Percentiles rank a stretch among this genome's conserved stretches.
These are phyloP conservation scores for Discoglossus pictus DNA, from an alignment of 2,797 vertebrate genomes.

Conservation along the genomic window DNA sequence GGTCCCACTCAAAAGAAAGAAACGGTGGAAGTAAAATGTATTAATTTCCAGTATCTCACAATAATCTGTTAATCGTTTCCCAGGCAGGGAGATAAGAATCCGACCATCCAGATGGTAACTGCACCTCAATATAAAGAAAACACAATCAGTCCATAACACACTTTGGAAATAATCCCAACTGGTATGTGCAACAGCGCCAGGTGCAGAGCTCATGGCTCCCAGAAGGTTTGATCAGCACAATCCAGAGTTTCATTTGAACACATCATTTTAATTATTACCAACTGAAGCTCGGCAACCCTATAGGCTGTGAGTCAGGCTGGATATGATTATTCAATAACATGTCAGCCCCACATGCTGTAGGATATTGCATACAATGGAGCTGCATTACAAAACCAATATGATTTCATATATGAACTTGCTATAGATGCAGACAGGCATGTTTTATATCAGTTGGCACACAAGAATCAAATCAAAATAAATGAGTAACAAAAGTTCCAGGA, in stretches of 20 bases:
- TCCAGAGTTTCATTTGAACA: conserved; percentile 26
- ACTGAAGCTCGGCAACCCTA: conserved; percentile 10
- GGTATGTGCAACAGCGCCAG: conserved; percentile 27
- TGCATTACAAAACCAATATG: conserved; percentile 53
- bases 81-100: too few relatives aligned
- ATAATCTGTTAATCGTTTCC: too few relatives aligned
- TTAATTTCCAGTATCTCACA: too few relatives aligned
- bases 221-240: conserved; percentile 28
- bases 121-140: conserved; percentile 9
- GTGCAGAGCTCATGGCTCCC: conserved; percentile 20
- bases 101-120: too few relatives aligned
- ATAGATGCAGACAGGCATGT: conserved; percentile 49
- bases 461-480: conserved; percentile 55
- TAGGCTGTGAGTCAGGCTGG: conserved; percentile 28
- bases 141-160: conserved; percentile 9
- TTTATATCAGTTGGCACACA: conserved; percentile 48
- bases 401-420: conserved; percentile 34
- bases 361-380: conserved; percentile 26
- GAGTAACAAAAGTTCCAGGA: conserved; percentile 53
- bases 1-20: too few relatives aligned
- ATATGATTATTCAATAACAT: conserved; percentile 20
- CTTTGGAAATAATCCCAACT: conserved; percentile 3
- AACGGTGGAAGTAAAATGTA: too few relatives aligned
- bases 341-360: conserved; percentile 16
- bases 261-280: conserved; percentile 32